These are phyloP conservation scores for Orthosia cruda DNA, from an alignment of 2,888 invertebrate species.

Conservation along the genomic window DNA sequence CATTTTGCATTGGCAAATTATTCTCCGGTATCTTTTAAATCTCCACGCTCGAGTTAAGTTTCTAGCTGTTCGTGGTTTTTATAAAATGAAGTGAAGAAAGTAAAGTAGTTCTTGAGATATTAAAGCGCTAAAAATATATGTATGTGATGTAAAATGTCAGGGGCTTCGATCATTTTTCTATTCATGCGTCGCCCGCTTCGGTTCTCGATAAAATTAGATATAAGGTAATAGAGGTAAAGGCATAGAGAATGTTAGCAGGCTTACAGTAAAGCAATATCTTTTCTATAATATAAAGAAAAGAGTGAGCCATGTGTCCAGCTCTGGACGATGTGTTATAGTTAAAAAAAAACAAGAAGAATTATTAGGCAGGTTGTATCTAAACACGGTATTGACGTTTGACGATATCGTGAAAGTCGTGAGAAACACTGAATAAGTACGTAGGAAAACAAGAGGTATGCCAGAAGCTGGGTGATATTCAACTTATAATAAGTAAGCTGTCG, in stretches of 20 bases:
- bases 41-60: slow-evolving; percentile 40
- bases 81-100: slow-evolving; percentile 39
- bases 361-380: too few species aligned
- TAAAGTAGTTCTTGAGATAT: slow-evolving; percentile 29
- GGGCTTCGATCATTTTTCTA: slow-evolving; percentile 11
- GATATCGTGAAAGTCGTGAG: too few species aligned
- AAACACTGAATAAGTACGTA: too few species aligned
- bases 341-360: too few species aligned
- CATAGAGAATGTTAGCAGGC: not conserved
- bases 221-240: not conserved
- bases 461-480: too few species aligned
- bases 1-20: slow-evolving; percentile 35
- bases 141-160: slow-evolving; percentile 26
- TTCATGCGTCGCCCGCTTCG: not conserved
- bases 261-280: too few species aligned
- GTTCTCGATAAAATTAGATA: slow-evolving; percentile 14
- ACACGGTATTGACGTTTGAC: too few species aligned
- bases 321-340: too few species aligned
- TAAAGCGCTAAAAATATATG: slow-evolving; percentile 26
- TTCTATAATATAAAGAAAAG: too few species aligned
- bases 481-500: too few species aligned
- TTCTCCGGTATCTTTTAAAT: slow-evolving; percentile 46
- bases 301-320: too few species aligned
- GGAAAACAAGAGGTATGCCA: too few species aligned
- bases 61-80: slow-evolving; percentile 51